Conservation (phyloP, 2,113 vertebrate species). For the Proterorhinus semilunaris region DNA sequence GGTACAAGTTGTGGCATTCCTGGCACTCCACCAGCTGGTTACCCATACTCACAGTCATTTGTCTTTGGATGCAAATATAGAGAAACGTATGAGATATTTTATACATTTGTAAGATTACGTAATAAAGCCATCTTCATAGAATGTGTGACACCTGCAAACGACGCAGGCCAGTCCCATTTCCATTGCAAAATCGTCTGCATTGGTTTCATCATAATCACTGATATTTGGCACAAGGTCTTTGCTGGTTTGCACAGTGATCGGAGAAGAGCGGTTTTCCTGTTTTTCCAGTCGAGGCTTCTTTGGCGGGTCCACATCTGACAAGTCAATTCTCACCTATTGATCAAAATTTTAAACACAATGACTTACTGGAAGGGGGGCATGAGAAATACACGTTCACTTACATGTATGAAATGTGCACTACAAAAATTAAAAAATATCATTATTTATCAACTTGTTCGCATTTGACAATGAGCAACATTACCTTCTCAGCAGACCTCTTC, state of each 20-base stretch:
- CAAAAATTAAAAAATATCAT: too few species aligned
- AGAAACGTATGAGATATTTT: too few species aligned
- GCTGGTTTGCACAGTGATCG: constrained; percentile 86
- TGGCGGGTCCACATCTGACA: constrained; percentile 81
- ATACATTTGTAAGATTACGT: too few species aligned
- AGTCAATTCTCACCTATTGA: constrained; percentile 83
- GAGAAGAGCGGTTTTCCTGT: constrained; percentile 86
- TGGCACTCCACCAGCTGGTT: constrained; percentile 98
- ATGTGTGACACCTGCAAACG: constrained; percentile 84
- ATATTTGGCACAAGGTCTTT: constrained; percentile 91
- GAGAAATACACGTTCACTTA: neutral
- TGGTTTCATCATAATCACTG: constrained; percentile 92
- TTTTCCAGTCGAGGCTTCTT: constrained; percentile 93
- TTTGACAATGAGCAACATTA: constrained; percentile 36
- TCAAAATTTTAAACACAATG: neutral
- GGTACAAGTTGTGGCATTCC: constrained; percentile 98
- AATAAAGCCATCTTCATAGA: too few species aligned
- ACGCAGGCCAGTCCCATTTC: constrained; percentile 98
- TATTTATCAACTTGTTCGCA: neutral
- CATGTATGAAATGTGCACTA: too few species aligned
- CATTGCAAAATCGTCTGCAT: constrained; percentile 97
- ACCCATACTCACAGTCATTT: constrained; percentile 96
- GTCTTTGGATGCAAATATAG: constrained; percentile 69
- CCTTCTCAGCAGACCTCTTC: constrained; percentile 92
- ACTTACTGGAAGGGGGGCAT: neutral